Conservation (phyloP, 2,888 invertebrate species). For the Camponotus fellah region DNA sequence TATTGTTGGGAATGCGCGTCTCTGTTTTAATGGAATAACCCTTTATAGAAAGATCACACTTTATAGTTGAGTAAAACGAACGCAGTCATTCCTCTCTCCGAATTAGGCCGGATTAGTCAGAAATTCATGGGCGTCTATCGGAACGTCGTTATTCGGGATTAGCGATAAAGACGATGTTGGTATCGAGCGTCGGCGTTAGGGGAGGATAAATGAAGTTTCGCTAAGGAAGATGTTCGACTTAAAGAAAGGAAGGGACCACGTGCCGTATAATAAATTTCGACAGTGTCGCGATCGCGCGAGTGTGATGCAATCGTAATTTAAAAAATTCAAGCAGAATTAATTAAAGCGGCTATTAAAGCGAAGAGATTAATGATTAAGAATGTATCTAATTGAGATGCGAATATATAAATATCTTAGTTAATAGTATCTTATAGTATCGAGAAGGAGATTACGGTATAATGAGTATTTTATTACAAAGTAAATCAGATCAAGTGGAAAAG, state of each 20-base stretch:
- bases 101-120: constrained; percentile 27
- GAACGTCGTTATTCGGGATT: constrained; percentile 38
- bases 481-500: constrained; percentile 40
- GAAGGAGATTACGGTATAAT: constrained; percentile 33
- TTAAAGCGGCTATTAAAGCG: neutral
- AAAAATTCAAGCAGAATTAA: constrained; percentile 27
- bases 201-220: constrained; percentile 35
- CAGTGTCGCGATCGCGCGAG: neutral
- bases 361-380: constrained; percentile 23
- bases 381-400: neutral
- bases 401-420: constrained; percentile 25
- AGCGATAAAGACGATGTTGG: constrained; percentile 25
- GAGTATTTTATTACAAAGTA: constrained; percentile 49
- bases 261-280: constrained; percentile 8
- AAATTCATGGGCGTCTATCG: constrained; percentile 28
- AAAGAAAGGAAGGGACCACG: constrained; percentile 21
- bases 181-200: neutral
- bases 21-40: neutral
- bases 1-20: neutral
- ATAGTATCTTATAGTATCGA: neutral
- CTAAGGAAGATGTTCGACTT: neutral
- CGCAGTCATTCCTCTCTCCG: neutral
- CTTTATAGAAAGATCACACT: neutral
- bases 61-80: neutral
- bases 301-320: constrained; percentile 17